Evolutionary conservation across 1,140 invertebrate species (phyloP).

Genomic region (Saxidomus purpurata): DNA sequence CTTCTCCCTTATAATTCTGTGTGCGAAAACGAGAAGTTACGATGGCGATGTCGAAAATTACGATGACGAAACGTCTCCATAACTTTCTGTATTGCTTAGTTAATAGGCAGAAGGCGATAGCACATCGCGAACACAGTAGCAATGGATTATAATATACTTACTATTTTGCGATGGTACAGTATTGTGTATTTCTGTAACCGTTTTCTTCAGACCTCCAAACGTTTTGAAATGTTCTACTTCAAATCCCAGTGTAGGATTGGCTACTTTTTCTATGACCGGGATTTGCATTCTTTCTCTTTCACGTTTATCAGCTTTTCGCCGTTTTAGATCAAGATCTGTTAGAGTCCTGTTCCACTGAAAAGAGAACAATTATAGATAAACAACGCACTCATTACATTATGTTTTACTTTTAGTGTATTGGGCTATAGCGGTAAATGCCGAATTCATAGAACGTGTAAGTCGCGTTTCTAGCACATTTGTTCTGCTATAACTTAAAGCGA

Average conservation of each 20-base stretch:
- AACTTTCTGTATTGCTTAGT: too few species aligned
- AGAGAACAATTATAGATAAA: background rate
- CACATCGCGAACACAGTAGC: too few species aligned
- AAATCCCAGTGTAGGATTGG: slow-evolving; percentile 42
- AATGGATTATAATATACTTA: too few species aligned
- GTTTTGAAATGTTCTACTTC: slow-evolving; percentile 59
- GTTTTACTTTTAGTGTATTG: background rate
- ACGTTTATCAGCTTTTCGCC: slow-evolving; percentile 28
- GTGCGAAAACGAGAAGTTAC: too few species aligned
- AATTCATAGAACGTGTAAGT: too few species aligned
- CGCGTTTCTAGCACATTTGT: too few species aligned
- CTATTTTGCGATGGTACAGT: slow-evolving; percentile 49
- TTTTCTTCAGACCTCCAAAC: slow-evolving; percentile 52
- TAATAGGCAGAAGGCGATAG: too few species aligned
- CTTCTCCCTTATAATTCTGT: too few species aligned
- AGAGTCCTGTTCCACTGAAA: slow-evolving; percentile 55
- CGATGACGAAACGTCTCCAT: too few species aligned
- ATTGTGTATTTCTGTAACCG: slow-evolving; percentile 53
- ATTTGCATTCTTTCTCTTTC: slow-evolving; percentile 57
- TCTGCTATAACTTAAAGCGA: too few species aligned
- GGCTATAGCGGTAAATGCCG: too few species aligned
- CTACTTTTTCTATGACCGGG: slow-evolving; percentile 24
- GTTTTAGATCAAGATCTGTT: slow-evolving; percentile 55
- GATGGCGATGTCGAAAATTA: too few species aligned
- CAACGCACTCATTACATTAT: background rate